These are phyloP conservation scores for Tryphoninae sp. DNA, from an alignment of 2,888 invertebrate genomes.

Conservation along the genomic window DNA sequence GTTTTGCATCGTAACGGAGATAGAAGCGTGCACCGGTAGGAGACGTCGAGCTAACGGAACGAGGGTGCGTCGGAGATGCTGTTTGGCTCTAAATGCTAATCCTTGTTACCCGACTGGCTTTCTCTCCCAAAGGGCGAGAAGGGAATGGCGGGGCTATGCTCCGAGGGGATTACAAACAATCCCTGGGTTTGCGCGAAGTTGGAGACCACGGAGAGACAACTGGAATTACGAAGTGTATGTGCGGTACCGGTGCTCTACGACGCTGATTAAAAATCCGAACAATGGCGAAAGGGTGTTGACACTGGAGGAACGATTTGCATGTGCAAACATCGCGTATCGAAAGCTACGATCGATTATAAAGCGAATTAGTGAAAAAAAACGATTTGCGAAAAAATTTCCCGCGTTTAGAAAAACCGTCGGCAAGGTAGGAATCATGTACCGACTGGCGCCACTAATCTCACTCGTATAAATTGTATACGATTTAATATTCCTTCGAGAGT, in stretches of 20 bases:
- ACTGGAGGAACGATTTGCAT: no score
- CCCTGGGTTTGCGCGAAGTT: slow-evolving; percentile 13
- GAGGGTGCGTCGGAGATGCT: slow-evolving; percentile 13
- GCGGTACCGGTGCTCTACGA: background rate
- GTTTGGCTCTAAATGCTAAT: slow-evolving; percentile 48
- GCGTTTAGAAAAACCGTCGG: no score
- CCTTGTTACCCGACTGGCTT: slow-evolving; percentile 35
- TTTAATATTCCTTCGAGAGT: no score
- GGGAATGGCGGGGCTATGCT: background rate
- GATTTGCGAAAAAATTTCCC: no score
- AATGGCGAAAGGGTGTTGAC: no score
- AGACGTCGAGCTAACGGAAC: background rate
- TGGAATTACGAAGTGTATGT: slow-evolving; percentile 7
- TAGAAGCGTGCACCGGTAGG: background rate
- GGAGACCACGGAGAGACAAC: slow-evolving; percentile 2
- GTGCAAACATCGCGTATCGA: no score
- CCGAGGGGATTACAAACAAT: background rate
- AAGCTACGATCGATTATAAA: no score
- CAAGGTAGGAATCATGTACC: no score
- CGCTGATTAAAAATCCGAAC: background rate
- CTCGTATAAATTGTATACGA: no score
- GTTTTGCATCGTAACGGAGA: slow-evolving; percentile 3
- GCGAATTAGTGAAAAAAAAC: no score
- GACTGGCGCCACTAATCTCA: no score
- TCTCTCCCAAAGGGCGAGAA: slow-evolving; percentile 10